phyloP scores from a whole-genome alignment of 2,888 invertebrate species.

The Acrobasis consociella region DNA sequence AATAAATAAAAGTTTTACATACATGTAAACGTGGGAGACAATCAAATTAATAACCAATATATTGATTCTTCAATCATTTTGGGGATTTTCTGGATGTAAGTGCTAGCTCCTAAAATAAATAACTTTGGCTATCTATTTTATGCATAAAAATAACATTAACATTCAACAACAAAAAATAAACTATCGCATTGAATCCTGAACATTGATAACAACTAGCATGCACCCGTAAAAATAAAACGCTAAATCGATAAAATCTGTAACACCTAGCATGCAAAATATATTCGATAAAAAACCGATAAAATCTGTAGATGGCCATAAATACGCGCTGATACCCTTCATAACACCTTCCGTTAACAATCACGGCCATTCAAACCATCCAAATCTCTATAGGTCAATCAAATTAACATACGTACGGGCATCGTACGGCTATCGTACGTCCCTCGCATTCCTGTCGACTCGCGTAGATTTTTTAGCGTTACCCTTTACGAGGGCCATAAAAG shows the following conservation, averaged over 20 bases:
- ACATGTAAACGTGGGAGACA: too few relatives aligned
- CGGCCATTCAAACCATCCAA: slow-evolving; percentile 28
- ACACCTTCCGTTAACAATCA: slow-evolving; percentile 18
- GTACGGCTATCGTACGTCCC: slow-evolving; percentile 25
- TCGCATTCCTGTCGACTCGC: slow-evolving; percentile 36
- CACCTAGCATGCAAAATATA: neutral
- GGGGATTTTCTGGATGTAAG: too few relatives aligned
- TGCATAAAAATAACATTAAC: too few relatives aligned
- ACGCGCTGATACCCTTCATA: slow-evolving; percentile 1
- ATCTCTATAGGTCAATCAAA: slow-evolving; percentile 49
- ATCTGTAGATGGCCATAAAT: slow-evolving; percentile 6
- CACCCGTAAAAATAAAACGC: neutral
- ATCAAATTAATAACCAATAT: too few relatives aligned
- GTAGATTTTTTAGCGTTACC: slow-evolving; percentile 56
- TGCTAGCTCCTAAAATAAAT: too few relatives aligned
- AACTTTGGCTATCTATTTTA: too few relatives aligned
- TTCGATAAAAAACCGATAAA: slow-evolving; percentile 2
- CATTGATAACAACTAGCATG: neutral
- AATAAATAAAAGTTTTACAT: too few relatives aligned
- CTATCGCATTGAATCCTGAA: neutral
- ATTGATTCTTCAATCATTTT: too few relatives aligned
- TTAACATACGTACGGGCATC: slow-evolving; percentile 59
- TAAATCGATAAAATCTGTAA: neutral
- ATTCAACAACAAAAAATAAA: too few relatives aligned
- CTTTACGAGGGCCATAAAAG: slow-evolving; percentile 68